A percentile compares a stretch with the other conserved stretches of the same genome.
Conservation (phyloP, 2,113 vertebrate species). For the Hyla sarda region DNA sequence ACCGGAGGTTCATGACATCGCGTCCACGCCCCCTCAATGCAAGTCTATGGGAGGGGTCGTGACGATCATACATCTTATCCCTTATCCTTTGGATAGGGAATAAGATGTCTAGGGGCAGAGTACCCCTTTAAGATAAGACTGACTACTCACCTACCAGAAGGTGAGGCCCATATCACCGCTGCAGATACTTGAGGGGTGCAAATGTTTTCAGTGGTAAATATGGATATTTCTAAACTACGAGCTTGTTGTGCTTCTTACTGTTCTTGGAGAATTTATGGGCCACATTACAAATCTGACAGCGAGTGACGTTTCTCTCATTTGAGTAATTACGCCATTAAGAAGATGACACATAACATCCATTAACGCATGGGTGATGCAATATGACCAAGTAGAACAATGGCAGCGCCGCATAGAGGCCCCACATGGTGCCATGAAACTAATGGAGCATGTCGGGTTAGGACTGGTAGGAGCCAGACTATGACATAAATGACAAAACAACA, state of each 20-base stretch:
- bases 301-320: constrained; percentile 47
- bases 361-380: constrained; percentile 27
- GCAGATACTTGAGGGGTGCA: neutral
- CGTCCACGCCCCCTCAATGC: too few relatives aligned
- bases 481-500: neutral
- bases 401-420: neutral
- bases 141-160: too few relatives aligned
- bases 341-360: constrained; percentile 52
- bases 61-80: too few relatives aligned
- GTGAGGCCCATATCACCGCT: neutral
- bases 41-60: too few relatives aligned
- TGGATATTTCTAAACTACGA: neutral
- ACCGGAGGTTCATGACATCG: too few relatives aligned
- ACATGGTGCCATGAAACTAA: neutral
- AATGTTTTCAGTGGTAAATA: neutral
- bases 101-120: too few relatives aligned
- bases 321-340: constrained; percentile 56
- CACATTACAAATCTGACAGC: constrained; percentile 41
- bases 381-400: neutral
- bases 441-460: neutral
- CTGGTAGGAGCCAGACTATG: too few relatives aligned
- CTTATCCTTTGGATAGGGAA: too few relatives aligned
- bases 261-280: constrained; percentile 37
- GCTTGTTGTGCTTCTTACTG: neutral
- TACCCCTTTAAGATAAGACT: too few relatives aligned